phyloP scores from a whole-genome alignment of 2,888 invertebrate species.

The Barypeithes pellucidus region DNA sequence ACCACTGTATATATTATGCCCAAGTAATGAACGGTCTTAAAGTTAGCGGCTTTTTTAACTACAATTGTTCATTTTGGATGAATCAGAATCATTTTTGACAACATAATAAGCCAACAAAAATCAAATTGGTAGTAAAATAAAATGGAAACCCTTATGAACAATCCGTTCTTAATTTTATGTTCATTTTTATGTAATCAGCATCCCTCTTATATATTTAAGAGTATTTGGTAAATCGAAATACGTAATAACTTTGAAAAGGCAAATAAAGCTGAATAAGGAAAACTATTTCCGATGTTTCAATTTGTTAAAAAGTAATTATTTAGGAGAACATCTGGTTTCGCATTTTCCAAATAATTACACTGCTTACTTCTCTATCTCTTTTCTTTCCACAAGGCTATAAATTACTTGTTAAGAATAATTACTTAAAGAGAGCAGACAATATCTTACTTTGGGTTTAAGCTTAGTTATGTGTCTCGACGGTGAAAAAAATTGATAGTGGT shows the following conservation, averaged over 20 bases:
- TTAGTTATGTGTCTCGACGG: not conserved
- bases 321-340: conserved; percentile 20
- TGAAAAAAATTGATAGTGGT: not conserved
- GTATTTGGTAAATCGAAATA: not conserved
- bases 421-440: not conserved
- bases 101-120: no score
- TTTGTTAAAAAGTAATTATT: conserved; percentile 24
- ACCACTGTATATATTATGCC: no score
- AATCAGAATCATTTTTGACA: no score
- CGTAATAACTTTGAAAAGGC: not conserved
- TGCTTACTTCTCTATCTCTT: conserved; percentile 20
- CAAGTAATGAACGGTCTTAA: no score
- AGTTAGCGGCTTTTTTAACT: no score
- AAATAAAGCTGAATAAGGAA: conserved; percentile 4
- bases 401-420: conserved; percentile 15
- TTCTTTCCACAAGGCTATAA: conserved; percentile 16
- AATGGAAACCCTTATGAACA: no score
- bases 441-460: not conserved
- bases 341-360: conserved; percentile 11
- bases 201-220: no score
- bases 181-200: no score
- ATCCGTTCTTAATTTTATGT: no score
- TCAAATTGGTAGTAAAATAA: no score
- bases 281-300: conserved; percentile 16
- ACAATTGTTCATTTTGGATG: no score